Percentiles rank a stretch among this genome's conserved stretches.
Conservation (phyloP, 2,888 invertebrate species). For the Blastobasis lacticolella region DNA sequence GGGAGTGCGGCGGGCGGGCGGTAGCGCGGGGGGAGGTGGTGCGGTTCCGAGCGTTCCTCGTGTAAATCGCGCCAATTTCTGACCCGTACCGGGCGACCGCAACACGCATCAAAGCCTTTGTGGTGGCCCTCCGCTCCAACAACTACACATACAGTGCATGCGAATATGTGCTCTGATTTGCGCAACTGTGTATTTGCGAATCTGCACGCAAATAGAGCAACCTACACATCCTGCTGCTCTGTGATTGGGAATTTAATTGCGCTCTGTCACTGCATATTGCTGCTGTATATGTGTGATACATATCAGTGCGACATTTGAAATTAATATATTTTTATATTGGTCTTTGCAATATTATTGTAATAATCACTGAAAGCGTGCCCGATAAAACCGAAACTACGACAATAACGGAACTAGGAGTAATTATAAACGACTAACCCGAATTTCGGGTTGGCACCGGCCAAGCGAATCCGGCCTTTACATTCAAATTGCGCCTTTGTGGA, state of each 20-base stretch:
- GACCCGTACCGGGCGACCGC: slow-evolving; percentile 59
- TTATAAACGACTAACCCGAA: too few species aligned
- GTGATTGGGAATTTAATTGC: too few species aligned
- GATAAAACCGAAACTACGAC: too few species aligned
- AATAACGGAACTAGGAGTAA: too few species aligned
- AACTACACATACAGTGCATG: slow-evolving; percentile 38
- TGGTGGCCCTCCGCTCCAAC: slow-evolving; percentile 31
- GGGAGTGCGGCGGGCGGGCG: background rate
- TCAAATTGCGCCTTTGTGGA: slow-evolving; percentile 8
- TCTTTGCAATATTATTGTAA: too few species aligned
- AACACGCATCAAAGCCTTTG: slow-evolving; percentile 68
- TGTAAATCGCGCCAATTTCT: slow-evolving; percentile 63
- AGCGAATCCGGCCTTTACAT: background rate
- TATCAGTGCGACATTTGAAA: too few species aligned
- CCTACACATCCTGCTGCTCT: slow-evolving; percentile 1
- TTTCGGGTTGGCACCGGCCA: too few species aligned
- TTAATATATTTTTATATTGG: too few species aligned
- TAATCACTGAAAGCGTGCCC: too few species aligned
- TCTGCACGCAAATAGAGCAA: slow-evolving; percentile 13
- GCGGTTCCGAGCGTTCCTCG: slow-evolving; percentile 40
- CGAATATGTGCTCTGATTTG: slow-evolving; percentile 31
- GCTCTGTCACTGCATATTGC: too few species aligned
- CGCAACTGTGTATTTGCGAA: slow-evolving; percentile 16
- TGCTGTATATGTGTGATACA: too few species aligned
- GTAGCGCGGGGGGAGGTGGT: slow-evolving; percentile 8